Conservation (phyloP, 64 coral and sea anemone species). For the Actinia tenebrosa region DNA sequence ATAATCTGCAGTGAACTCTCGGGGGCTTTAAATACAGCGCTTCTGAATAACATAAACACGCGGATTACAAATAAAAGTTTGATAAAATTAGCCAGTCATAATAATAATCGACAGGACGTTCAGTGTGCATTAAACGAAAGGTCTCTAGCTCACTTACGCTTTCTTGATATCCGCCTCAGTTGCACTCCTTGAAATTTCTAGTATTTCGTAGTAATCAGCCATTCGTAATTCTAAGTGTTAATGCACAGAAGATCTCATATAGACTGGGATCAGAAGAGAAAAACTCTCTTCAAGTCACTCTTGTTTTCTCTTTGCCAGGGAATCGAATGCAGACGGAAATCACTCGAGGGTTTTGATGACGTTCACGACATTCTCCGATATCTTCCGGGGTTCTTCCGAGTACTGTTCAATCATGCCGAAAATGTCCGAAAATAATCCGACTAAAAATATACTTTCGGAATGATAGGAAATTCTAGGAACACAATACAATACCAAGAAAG, state of each 20-base stretch:
- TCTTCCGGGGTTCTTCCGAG: neutral
- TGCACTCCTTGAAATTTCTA: slow-evolving; percentile 60
- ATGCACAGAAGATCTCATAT: neutral
- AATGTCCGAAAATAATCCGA: neutral
- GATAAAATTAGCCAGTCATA: neutral
- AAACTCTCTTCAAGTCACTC: slow-evolving; percentile 8
- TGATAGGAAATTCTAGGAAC: too few species aligned
- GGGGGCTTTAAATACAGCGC: neutral
- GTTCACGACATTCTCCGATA: neutral
- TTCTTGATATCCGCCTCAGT: slow-evolving; percentile 92
- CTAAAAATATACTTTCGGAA: neutral
- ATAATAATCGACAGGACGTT: neutral
- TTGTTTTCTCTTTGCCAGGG: slow-evolving; percentile 1
- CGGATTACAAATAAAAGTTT: neutral
- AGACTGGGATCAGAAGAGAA: slow-evolving; percentile 9
- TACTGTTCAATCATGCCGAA: neutral
- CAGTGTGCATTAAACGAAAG: neutral
- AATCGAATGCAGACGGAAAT: slow-evolving; percentile 11
- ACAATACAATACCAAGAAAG: neutral
- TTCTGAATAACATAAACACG: neutral
- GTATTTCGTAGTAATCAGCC: slow-evolving; percentile 86
- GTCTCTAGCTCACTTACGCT: slow-evolving; percentile 65
- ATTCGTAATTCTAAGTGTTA: slow-evolving; percentile 19
- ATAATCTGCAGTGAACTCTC: neutral
- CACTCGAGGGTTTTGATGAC: slow-evolving; percentile 14